These are phyloP conservation scores for Pipistrellus pygmaeus DNA, from an alignment of 2,797 vertebrate species.

Conservation along the genomic window DNA sequence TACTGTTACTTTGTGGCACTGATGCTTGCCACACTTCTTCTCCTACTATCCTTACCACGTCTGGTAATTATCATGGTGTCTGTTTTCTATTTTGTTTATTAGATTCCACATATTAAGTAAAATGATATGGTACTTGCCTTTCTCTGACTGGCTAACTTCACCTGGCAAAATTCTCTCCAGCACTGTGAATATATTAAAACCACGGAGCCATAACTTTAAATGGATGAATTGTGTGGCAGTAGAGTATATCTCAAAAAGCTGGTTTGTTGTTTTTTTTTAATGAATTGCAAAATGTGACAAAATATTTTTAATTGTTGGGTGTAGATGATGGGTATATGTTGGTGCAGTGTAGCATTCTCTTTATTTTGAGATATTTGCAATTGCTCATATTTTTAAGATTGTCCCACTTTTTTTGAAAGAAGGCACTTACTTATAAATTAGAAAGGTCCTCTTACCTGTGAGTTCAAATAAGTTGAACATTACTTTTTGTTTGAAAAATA, in stretches of 20 bases:
- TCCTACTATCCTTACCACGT: neutral
- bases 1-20: too few species aligned
- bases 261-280: neutral
- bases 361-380: neutral
- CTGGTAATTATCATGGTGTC: neutral
- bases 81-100: neutral
- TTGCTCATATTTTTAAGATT: neutral
- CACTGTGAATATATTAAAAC: constrained; percentile 8
- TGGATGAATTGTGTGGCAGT: too few species aligned
- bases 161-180: neutral
- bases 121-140: neutral
- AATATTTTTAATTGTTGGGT: neutral
- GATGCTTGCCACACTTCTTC: too few species aligned
- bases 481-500: constrained; percentile 98
- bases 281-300: neutral
- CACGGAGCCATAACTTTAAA: too few species aligned
- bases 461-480: constrained; percentile 96
- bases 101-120: neutral
- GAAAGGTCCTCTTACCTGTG: constrained; percentile 90
- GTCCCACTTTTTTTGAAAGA: neutral
- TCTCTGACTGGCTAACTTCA: neutral
- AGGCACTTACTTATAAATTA: constrained; percentile 79
- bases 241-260: neutral
- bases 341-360: neutral
- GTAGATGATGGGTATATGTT: neutral